Evolutionary conservation across 2,797 vertebrate genomes (phyloP).

Genomic region (Karalla daura): DNA sequence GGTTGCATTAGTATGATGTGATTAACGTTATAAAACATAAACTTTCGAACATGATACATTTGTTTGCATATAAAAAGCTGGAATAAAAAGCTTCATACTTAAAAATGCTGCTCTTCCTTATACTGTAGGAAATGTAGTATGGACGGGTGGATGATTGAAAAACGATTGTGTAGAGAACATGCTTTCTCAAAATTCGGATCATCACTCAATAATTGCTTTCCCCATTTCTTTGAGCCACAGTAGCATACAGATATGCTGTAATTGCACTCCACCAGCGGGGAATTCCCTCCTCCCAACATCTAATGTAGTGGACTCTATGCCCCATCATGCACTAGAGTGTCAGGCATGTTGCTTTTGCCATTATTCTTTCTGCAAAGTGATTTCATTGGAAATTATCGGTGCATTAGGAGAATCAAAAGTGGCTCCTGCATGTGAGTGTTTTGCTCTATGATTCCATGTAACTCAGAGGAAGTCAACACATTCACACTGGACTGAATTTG

Average conservation of each 20-base stretch:
- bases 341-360: slow-evolving; percentile 35
- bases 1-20: too few species aligned
- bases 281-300: slow-evolving; percentile 23
- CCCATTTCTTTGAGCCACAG: slow-evolving; percentile 16
- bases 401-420: slow-evolving; percentile 40
- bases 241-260: slow-evolving; percentile 44
- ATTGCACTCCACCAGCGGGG: slow-evolving; percentile 43
- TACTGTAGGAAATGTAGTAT: too few species aligned
- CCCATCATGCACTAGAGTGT: slow-evolving; percentile 35
- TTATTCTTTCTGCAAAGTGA: slow-evolving; percentile 53
- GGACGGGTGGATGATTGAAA: not conserved
- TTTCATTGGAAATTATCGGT: slow-evolving; percentile 43
- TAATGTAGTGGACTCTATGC: slow-evolving; percentile 45
- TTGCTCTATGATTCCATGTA: slow-evolving; percentile 9
- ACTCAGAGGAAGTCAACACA: not conserved
- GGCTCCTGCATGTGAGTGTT: slow-evolving; percentile 18
- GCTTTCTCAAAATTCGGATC: slow-evolving; percentile 18
- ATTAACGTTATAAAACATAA: too few species aligned
- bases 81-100: too few species aligned
- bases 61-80: too few species aligned
- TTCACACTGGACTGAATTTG: slow-evolving; percentile 19
- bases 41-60: too few species aligned
- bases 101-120: too few species aligned
- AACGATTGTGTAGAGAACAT: not conserved
- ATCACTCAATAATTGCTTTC: slow-evolving; percentile 7